Evolutionary conservation across 2,888 invertebrate species (phyloP).

Genomic region (Eretmocerus hayati): DNA sequence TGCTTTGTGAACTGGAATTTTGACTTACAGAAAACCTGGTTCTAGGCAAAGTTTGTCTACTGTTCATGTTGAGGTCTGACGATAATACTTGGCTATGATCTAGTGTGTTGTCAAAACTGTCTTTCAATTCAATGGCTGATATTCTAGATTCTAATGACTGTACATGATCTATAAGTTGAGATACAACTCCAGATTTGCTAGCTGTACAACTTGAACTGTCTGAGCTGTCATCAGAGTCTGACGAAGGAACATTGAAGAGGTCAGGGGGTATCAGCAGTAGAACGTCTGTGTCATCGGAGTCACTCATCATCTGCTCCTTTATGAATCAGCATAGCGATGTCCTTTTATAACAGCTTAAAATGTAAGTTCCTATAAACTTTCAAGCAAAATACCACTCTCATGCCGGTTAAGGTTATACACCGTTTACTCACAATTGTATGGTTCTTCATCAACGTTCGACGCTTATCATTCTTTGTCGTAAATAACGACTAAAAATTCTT

Average conservation of each 20-base stretch:
- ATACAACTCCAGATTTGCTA: constrained; percentile 51
- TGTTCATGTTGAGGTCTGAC: constrained; percentile 17
- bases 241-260: constrained; percentile 58
- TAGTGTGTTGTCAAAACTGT: constrained; percentile 31
- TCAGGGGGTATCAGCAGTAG: constrained; percentile 73
- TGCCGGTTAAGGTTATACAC: too few species aligned
- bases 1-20: constrained; percentile 31
- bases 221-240: constrained; percentile 49
- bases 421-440: too few species aligned
- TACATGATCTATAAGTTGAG: constrained; percentile 58
- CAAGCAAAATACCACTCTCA: too few species aligned
- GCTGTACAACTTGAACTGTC: constrained; percentile 15
- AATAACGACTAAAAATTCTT: too few species aligned
- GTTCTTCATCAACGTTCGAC: too few species aligned
- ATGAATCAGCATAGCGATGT: constrained; percentile 8
- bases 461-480: too few species aligned
- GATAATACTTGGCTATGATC: constrained; percentile 13
- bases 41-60: constrained; percentile 24
- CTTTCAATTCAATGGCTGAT: constrained; percentile 48
- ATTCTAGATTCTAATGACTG: constrained; percentile 53
- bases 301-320: constrained; percentile 53
- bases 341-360: too few species aligned
- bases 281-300: constrained; percentile 77
- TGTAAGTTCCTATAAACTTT: too few species aligned
- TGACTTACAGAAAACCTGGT: constrained; percentile 32